Conservation (phyloP, 2,888 invertebrate species). For the Ryuthela nishihirai region DNA sequence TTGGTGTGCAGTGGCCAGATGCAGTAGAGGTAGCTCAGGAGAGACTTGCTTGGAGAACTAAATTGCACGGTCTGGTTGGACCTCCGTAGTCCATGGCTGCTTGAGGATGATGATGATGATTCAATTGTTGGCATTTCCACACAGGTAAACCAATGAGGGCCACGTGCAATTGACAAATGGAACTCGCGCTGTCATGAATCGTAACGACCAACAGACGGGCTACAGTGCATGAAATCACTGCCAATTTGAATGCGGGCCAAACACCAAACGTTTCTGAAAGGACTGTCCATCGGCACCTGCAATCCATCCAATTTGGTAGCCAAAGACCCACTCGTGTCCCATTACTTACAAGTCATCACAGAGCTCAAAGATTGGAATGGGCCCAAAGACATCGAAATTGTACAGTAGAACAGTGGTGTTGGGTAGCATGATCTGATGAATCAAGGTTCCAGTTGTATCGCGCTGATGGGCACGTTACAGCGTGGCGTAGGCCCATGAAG, state of each 20-base stretch:
- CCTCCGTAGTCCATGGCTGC: too few species aligned
- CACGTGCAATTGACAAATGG: background rate
- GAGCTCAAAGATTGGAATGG: background rate
- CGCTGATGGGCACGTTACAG: background rate
- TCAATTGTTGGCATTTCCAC: too few species aligned
- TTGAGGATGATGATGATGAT: too few species aligned
- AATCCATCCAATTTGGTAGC: background rate
- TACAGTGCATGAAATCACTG: background rate
- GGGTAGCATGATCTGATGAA: slow-evolving; percentile 1
- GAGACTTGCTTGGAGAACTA: too few species aligned
- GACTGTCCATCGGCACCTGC: background rate
- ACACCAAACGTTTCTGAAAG: background rate
- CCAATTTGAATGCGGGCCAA: background rate
- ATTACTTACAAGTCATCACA: background rate
- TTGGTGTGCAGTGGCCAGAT: too few species aligned
- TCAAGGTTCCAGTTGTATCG: background rate
- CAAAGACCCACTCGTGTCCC: background rate
- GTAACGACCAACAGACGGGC: background rate
- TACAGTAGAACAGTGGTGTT: background rate
- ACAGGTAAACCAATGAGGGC: too few species aligned
- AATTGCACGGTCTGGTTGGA: too few species aligned
- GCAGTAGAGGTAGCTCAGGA: too few species aligned
- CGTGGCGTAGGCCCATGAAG: background rate
- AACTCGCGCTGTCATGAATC: background rate
- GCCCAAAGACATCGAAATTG: background rate